Evolutionary conservation across 2,888 invertebrate genomes (phyloP).

Genomic region (Pyrocoelia pectoralis): DNA sequence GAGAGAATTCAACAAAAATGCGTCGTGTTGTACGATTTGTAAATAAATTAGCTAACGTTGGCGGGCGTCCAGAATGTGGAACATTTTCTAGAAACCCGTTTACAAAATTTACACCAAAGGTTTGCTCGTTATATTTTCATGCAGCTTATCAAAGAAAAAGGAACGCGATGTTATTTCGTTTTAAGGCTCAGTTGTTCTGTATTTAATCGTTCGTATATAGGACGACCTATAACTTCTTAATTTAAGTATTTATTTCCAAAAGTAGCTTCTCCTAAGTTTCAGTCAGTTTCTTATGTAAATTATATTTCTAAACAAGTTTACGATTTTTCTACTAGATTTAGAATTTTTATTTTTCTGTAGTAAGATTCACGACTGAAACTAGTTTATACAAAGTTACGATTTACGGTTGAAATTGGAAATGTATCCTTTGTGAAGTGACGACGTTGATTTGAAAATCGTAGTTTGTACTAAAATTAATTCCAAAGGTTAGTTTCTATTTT

Average conservation of each 20-base stretch:
- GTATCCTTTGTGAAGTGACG: neutral
- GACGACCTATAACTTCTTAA: neutral
- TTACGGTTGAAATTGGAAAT: neutral
- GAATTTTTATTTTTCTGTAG: neutral
- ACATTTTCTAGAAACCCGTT: constrained; percentile 48
- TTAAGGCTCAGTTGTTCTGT: neutral
- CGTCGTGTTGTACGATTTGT: constrained; percentile 44
- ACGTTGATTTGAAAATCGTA: neutral
- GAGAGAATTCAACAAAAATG: constrained; percentile 42
- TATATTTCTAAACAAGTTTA: neutral
- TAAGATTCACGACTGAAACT: neutral
- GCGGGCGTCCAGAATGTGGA: constrained; percentile 48
- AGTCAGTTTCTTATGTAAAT: neutral
- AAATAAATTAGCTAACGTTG: constrained; percentile 50
- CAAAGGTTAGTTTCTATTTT: neutral
- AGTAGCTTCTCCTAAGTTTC: too few species aligned
- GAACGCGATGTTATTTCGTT: constrained; percentile 26
- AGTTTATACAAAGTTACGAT: neutral
- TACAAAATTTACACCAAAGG: constrained; percentile 33
- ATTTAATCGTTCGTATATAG: neutral
- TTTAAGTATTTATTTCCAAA: too few species aligned
- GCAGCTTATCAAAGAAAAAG: constrained; percentile 27
- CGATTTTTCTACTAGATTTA: neutral
- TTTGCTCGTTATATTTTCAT: constrained; percentile 28
- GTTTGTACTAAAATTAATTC: neutral